Base-by-base conservation (phyloP, 2,888 invertebrate species). In the Rhimphoctona megacephalus region DNA sequence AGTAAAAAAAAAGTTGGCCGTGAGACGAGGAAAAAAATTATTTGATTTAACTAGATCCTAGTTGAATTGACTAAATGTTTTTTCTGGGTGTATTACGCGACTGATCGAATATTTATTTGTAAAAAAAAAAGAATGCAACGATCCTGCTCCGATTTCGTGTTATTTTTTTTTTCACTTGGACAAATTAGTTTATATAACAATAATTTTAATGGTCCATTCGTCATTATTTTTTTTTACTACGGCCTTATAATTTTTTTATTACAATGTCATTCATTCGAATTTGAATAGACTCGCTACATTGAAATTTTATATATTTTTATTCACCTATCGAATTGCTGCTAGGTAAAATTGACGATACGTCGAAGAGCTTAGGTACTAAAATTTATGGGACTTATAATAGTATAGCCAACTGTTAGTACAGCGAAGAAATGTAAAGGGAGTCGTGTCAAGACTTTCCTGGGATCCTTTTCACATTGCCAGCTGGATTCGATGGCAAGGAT, bases 401-500 rank as follows among this genome's bases (percentile, higher is more conserved):
- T 39, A 9, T 9, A 7, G 39, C 9, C 36, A 36, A 36, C 43
- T 14, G 39, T 43, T 22, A 25, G 61, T 30, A 11, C 17, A 43
- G 69, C 69, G 69, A 43, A 5, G 39, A 14, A 69, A 22, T 22
- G 22, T 43, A 25, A 43, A 25, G 39, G 9, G 61, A 30, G 17
- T 30, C 17, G 17, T 30, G 49, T 30, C n/a, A 9, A 70, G 46
- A 30, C 19, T 43, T 61, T 25, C 19, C 61, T 22, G 22, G 25
- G 19, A 30, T 43, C 25, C 74, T 61, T 74, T 61, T 25, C 19
- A 57, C 22, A 17, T 61, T 74, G 74, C 17, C 61, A 57, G 74
- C 61, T 74, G 74, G 61, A 61, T 36, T 54, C 74, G 39, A 57
- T 43, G 61, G 17, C 33, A 25, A 57, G 4, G 6, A 54, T 33